These are phyloP conservation scores for Lepidothrix coronata DNA, from an alignment of 2,113 vertebrate genomes.

Conservation along the genomic window DNA sequence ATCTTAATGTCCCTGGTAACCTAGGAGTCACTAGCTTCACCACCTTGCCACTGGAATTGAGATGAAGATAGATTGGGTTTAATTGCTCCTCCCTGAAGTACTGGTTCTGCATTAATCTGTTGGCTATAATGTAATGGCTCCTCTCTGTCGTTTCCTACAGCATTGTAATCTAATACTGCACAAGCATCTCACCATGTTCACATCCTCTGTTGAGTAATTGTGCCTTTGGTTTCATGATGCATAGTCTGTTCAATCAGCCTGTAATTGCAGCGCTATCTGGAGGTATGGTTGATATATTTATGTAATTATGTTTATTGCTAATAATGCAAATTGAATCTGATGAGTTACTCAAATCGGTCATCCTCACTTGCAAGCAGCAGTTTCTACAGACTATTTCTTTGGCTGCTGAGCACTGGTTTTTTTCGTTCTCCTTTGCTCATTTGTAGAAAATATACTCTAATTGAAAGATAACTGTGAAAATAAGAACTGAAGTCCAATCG, in stretches of 20 bases:
- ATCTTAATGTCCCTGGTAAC: background rate
- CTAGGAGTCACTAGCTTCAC: background rate
- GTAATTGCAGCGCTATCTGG: constrained; percentile 31
- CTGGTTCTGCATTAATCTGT: background rate
- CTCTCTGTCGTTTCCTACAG: constrained; percentile 20
- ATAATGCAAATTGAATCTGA: constrained; percentile 47
- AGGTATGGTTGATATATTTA: constrained; percentile 27
- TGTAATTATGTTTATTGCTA: constrained; percentile 58
- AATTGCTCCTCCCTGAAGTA: background rate
- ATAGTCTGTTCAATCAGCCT: constrained; percentile 13
- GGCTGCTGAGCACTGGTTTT: background rate
- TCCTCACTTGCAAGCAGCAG: background rate
- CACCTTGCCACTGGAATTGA: background rate
- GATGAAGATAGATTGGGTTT: background rate
- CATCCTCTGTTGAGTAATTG: constrained; percentile 18
- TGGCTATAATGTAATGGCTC: background rate
- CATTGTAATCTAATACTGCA: constrained; percentile 25
- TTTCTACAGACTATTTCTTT: background rate
- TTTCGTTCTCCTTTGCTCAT: background rate
- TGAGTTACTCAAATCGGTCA: constrained; percentile 23
- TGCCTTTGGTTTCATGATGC: constrained; percentile 6
- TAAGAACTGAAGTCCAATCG: background rate
- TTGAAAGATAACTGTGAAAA: background rate
- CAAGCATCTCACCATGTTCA: background rate
- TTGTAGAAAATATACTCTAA: background rate